A percentile compares a stretch with the other conserved stretches of the same genome.
phyloP scores from a whole-genome alignment of 2,797 vertebrate genomes.

The Thaleichthys pacificus region DNA sequence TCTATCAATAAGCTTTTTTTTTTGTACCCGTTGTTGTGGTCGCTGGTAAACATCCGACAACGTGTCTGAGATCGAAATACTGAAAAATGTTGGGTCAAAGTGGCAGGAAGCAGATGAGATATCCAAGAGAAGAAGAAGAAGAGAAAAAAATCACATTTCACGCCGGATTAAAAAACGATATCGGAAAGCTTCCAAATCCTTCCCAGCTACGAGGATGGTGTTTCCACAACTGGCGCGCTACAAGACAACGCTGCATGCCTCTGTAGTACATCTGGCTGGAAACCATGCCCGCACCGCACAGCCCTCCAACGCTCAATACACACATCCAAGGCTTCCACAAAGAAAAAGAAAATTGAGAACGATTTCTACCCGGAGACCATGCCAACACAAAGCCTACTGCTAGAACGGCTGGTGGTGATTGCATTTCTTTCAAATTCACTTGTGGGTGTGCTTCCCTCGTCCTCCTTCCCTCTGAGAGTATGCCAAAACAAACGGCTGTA shows the following conservation, averaged over 20 bases:
- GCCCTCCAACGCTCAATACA: slow-evolving; percentile 17
- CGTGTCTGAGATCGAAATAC: no score
- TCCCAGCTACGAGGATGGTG: slow-evolving; percentile 22
- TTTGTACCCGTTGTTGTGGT: no score
- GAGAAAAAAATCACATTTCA: slow-evolving; percentile 20
- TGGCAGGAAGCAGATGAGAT: not conserved
- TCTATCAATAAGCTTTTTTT: slow-evolving; percentile 51
- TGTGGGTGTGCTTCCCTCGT: slow-evolving; percentile 31
- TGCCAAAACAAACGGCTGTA: slow-evolving; percentile 55
- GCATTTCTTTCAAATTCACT: slow-evolving; percentile 37
- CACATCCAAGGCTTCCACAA: slow-evolving; percentile 6
- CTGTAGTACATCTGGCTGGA: slow-evolving; percentile 31
- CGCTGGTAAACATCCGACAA: no score
- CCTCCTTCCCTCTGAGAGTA: slow-evolving; percentile 32
- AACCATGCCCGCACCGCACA: slow-evolving; percentile 14
- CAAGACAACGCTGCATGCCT: slow-evolving; percentile 20
- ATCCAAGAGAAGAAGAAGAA: slow-evolving; percentile 15
- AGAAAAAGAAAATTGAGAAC: not conserved
- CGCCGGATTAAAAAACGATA: slow-evolving; percentile 3
- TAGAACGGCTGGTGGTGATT: slow-evolving; percentile 15
- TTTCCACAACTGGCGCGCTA: slow-evolving; percentile 28
- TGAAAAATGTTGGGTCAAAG: slow-evolving; percentile 13
- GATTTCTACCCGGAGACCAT: slow-evolving; percentile 18
- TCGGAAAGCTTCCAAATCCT: slow-evolving; percentile 11
- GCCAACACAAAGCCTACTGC: slow-evolving; percentile 27